Evolutionary conservation across 2,113 vertebrate genomes (phyloP).

Genomic region (Motacilla alba): DNA sequence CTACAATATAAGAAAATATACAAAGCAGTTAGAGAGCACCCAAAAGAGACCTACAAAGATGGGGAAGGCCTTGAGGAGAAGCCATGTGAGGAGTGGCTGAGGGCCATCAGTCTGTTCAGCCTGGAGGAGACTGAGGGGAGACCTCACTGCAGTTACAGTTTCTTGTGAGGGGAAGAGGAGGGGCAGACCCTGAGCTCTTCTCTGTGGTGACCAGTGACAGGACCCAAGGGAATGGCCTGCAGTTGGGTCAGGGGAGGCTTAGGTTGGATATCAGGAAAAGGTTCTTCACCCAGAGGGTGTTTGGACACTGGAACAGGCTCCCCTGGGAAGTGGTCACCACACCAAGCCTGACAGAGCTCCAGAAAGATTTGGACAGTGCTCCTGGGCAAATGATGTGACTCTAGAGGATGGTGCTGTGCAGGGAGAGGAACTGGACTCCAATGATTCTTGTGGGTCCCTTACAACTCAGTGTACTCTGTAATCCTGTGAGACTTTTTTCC

Average conservation of each 20-base stretch:
- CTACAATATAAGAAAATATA: neutral
- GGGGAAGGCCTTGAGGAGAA: neutral
- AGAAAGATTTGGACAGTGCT: rapidly evolving
- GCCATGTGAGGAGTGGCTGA: rapidly evolving
- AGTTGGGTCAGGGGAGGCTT: neutral
- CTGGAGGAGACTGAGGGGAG: neutral
- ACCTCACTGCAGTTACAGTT: neutral
- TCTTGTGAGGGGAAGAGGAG: neutral
- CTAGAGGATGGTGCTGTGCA: neutral
- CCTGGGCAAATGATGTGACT: rapidly evolving
- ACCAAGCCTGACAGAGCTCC: neutral
- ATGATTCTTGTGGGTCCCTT: neutral
- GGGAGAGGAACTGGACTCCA: neutral
- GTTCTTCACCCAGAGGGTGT: neutral
- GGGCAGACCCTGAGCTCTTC: rapidly evolving
- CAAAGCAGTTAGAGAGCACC: neutral
- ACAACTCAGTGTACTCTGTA: neutral
- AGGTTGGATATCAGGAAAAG: neutral
- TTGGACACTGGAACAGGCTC: neutral
- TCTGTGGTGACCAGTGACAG: neutral
- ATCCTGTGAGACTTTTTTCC: neutral
- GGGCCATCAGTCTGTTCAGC: neutral
- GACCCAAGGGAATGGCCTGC: rapidly evolving
- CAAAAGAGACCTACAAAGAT: neutral
- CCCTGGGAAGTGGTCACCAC: neutral